These are phyloP conservation scores for Dione vanillae DNA, from an alignment of 2,888 invertebrate genomes.

Conservation along the genomic window DNA sequence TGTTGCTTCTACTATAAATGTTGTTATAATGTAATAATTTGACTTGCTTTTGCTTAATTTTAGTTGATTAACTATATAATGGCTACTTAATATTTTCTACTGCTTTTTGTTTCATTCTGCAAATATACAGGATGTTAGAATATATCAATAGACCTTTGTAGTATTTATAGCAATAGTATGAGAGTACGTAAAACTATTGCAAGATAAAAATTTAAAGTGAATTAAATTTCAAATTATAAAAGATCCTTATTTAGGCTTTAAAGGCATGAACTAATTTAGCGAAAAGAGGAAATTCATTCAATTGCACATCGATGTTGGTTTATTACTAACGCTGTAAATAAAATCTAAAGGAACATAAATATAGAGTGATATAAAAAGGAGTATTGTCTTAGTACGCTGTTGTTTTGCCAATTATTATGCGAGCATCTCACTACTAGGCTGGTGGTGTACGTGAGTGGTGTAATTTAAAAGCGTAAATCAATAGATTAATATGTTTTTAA, in stretches of 20 bases:
- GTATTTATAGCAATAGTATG: too few relatives aligned
- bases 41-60: background rate
- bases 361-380: conserved; percentile 41
- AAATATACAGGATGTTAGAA: too few relatives aligned
- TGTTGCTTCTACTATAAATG: conserved; percentile 15
- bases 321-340: conserved; percentile 18
- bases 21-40: background rate
- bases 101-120: too few relatives aligned
- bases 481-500: too few relatives aligned
- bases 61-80: background rate
- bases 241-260: too few relatives aligned
- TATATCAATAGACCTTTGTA: too few relatives aligned
- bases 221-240: too few relatives aligned
- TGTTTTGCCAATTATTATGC: conserved; percentile 52
- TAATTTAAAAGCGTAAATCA: conserved; percentile 38
- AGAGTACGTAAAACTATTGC: too few relatives aligned
- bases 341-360: conserved; percentile 39
- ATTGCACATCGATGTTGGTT: conserved; percentile 6
- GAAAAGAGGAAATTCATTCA: background rate
- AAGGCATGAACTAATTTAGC: background rate
- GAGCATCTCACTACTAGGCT: conserved; percentile 49
- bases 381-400: conserved; percentile 44
- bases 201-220: too few relatives aligned
- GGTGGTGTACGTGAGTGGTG: conserved; percentile 44
- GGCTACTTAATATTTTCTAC: background rate